These are phyloP conservation scores for Peromyscus nudipes DNA, from an alignment of 2,797 vertebrate species.

Conservation along the genomic window DNA sequence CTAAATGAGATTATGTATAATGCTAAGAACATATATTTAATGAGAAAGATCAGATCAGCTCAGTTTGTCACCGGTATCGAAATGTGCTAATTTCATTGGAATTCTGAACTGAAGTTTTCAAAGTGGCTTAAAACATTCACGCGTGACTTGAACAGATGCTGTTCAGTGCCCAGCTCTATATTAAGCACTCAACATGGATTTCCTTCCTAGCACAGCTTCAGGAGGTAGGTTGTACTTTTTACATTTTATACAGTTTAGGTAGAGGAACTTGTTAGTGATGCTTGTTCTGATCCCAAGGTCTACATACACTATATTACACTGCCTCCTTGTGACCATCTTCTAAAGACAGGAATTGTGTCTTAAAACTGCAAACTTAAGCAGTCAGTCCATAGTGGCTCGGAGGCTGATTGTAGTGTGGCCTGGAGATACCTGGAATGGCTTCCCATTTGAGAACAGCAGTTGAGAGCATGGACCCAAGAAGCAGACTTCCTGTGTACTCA, in stretches of 20 bases:
- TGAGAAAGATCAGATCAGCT: conserved; percentile 11
- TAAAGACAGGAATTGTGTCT: neutral
- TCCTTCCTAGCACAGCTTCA: neutral
- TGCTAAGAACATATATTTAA: neutral
- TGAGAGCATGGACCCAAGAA: neutral
- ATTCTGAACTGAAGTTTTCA: conserved; percentile 65
- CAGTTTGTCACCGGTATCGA: neutral
- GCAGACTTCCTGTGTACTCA: neutral
- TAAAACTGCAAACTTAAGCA: neutral
- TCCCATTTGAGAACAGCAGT: neutral
- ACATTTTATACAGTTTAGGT: neutral
- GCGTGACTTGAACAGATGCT: neutral
- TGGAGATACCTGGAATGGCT: too few relatives aligned
- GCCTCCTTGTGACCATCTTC: neutral
- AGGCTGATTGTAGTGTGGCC: neutral
- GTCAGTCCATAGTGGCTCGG: neutral
- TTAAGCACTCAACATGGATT: neutral
- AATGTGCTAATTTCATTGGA: conserved; percentile 10
- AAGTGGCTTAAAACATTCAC: conserved; percentile 1
- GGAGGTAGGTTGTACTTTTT: neutral
- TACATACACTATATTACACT: neutral
- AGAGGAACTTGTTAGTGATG: neutral
- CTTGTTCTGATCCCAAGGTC: neutral
- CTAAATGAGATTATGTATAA: conserved; percentile 1
- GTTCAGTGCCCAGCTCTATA: neutral